phyloP scores from a whole-genome alignment of 2,113 vertebrate genomes.

The Ceyx melanurus region DNA sequence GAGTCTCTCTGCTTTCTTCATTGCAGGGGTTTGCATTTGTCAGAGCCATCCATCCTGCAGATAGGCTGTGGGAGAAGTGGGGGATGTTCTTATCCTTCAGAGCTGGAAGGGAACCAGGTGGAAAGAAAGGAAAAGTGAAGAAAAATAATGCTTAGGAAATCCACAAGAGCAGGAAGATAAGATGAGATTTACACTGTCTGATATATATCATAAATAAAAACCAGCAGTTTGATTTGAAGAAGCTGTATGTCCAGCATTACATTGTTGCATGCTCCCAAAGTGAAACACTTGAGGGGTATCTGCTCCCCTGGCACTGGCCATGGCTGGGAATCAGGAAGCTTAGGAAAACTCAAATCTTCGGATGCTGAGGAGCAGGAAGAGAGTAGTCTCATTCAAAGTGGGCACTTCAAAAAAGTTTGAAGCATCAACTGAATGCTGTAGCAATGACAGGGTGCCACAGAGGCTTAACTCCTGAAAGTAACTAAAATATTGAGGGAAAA shows the following conservation, averaged over 20 bases:
- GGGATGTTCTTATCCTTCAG: neutral
- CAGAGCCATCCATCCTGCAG: neutral
- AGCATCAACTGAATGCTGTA: neutral
- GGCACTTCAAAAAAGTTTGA: neutral
- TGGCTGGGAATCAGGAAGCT: rapidly evolving
- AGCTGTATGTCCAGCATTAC: neutral
- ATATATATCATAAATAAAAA: neutral
- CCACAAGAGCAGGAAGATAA: neutral
- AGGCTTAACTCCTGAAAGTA: neutral
- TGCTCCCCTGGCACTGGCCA: too few relatives aligned
- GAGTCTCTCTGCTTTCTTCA: neutral
- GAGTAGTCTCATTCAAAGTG: neutral
- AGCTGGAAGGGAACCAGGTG: neutral
- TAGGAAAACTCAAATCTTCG: neutral
- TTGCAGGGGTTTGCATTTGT: neutral
- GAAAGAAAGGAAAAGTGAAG: neutral
- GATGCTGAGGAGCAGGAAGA: neutral
- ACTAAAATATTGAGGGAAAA: neutral
- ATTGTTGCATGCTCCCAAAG: neutral
- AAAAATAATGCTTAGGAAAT: neutral
- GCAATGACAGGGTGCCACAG: neutral
- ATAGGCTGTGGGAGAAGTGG: neutral
- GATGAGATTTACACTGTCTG: neutral
- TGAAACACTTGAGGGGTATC: neutral
- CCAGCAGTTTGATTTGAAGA: neutral